Conservation (phyloP, 2,888 invertebrate species). For the Rhagium mordax region DNA sequence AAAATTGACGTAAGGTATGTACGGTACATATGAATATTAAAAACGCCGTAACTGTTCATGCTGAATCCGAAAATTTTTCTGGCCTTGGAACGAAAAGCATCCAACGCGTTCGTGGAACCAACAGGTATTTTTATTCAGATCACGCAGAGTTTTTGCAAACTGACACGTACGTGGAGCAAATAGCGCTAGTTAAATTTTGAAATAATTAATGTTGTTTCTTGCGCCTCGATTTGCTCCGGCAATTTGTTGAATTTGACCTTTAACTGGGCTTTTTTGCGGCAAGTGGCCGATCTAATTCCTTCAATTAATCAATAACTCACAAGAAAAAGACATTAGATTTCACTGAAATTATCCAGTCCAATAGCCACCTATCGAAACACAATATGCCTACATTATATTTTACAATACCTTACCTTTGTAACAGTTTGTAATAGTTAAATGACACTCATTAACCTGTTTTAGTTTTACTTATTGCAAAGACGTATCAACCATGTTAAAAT, state of each 20-base stretch:
- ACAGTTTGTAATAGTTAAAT: constrained; percentile 44
- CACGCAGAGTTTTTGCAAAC: neutral
- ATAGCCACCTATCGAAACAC: constrained; percentile 30
- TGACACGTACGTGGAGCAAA: neutral
- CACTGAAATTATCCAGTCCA: constrained; percentile 39
- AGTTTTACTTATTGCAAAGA: constrained; percentile 50
- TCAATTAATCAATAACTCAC: constrained; percentile 38
- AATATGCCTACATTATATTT: constrained; percentile 25
- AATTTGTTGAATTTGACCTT: constrained; percentile 27
- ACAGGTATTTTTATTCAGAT: neutral
- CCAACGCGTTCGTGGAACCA: neutral
- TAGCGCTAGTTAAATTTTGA: constrained; percentile 18
- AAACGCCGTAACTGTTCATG: constrained; percentile 6
- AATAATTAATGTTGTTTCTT: constrained; percentile 23
- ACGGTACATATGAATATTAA: constrained; percentile 24
- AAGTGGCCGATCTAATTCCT: constrained; percentile 29
- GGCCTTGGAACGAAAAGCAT: neutral
- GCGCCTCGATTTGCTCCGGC: constrained; percentile 27
- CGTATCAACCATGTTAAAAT: constrained; percentile 53
- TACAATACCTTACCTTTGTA: constrained; percentile 29
- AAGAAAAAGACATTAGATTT: constrained; percentile 32
- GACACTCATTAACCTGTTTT: constrained; percentile 59
- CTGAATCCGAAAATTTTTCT: constrained; percentile 2
- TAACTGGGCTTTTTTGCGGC: constrained; percentile 29
- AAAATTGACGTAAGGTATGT: constrained; percentile 19